Evolutionary conservation across 2,888 invertebrate genomes (phyloP).

Genomic region (Philereme vetulata): DNA sequence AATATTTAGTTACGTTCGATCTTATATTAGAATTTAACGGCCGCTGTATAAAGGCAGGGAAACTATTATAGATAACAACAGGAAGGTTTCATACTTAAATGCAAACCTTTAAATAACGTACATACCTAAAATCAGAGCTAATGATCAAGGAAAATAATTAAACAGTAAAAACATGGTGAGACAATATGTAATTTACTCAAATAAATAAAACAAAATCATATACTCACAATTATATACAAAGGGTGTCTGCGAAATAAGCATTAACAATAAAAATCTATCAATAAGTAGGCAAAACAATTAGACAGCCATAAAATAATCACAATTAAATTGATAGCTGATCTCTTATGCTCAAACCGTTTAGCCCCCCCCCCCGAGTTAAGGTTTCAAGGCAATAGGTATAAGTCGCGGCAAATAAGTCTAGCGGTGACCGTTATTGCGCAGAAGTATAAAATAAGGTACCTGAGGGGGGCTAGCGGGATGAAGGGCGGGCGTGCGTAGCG

Average conservation of each 20-base stretch:
- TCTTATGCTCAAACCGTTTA: slow-evolving; percentile 41
- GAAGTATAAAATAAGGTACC: too few relatives aligned
- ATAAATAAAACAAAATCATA: slow-evolving; percentile 38
- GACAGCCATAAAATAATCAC: slow-evolving; percentile 55
- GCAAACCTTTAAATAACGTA: not conserved
- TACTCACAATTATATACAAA: slow-evolving; percentile 36
- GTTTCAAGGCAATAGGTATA: too few relatives aligned
- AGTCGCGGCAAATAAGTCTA: too few relatives aligned
- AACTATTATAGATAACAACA: not conserved
- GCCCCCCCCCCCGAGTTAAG: too few relatives aligned
- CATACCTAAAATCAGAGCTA: not conserved
- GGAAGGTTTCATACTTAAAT: too few relatives aligned
- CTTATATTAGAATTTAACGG: not conserved
- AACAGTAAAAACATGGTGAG: slow-evolving; percentile 31
- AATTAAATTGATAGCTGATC: slow-evolving; percentile 41
- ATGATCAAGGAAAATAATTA: slow-evolving; percentile 15
- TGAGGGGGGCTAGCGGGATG: too few relatives aligned
- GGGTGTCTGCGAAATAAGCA: slow-evolving; percentile 29
- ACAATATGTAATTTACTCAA: slow-evolving; percentile 36
- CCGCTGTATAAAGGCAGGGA: not conserved
- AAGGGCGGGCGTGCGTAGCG: too few relatives aligned
- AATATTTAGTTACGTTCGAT: not conserved
- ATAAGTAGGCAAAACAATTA: slow-evolving; percentile 42
- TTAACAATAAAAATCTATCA: slow-evolving; percentile 18
- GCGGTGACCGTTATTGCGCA: too few relatives aligned